Evolutionary conservation across 2,113 vertebrate genomes (phyloP).

Genomic region (Pollimyrus isidori): DNA sequence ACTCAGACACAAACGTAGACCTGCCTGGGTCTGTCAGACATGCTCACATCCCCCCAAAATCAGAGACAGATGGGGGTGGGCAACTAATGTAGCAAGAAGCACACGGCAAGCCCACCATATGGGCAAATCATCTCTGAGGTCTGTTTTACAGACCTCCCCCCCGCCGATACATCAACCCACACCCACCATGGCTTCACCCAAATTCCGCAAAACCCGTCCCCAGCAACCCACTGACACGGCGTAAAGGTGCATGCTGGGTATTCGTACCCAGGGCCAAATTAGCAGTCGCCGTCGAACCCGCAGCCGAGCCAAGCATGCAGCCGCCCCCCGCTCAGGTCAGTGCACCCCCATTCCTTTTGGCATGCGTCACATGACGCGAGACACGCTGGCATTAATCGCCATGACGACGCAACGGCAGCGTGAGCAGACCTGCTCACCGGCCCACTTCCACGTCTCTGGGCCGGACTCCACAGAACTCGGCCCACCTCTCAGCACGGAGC

Average conservation of each 20-base stretch:
- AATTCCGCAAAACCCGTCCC: no score
- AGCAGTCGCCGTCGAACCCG: background rate
- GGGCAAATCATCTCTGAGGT: slow-evolving; percentile 14
- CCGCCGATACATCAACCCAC: no score
- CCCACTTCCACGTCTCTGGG: background rate
- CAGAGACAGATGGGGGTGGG: slow-evolving; percentile 28
- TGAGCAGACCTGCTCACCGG: background rate
- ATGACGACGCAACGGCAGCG: background rate
- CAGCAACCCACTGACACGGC: no score
- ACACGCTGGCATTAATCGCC: background rate
- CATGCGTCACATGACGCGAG: background rate
- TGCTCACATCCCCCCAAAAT: background rate
- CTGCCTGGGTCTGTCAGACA: background rate
- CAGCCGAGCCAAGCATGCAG: no score
- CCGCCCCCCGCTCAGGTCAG: background rate
- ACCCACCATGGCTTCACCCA: no score
- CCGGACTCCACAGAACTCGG: background rate
- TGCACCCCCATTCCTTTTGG: background rate
- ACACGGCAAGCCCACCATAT: background rate
- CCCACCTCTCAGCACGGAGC: background rate
- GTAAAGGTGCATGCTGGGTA: background rate
- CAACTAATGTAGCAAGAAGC: background rate
- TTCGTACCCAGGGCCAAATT: background rate
- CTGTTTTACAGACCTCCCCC: background rate
- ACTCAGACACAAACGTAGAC: background rate